A percentile compares a stretch with the other conserved stretches of the same genome.
phyloP scores from a whole-genome alignment of 2,113 vertebrate species.

The Psettodes erumei region DNA sequence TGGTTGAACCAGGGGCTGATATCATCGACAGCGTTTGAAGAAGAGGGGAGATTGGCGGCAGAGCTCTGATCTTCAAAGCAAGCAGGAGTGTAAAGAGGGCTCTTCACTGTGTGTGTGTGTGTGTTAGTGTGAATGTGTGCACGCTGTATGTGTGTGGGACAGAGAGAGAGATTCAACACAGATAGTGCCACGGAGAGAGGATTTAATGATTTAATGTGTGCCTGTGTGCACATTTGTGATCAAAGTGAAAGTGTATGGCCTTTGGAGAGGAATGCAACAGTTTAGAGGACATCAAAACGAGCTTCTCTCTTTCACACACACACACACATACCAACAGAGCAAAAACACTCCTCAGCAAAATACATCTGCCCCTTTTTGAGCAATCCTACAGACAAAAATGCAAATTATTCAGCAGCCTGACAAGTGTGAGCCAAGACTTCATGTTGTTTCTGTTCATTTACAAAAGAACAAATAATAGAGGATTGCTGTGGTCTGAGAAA shows the following conservation, averaged over 20 bases:
- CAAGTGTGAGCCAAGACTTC: neutral
- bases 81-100: conserved; percentile 38
- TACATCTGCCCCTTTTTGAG: neutral
- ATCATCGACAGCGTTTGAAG: conserved; percentile 39
- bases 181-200: neutral
- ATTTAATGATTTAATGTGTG: conserved; percentile 28
- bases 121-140: conserved; percentile 34
- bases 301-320: neutral
- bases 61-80: conserved; percentile 67
- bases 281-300: conserved; percentile 32
- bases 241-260: conserved; percentile 20
- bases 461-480: conserved; percentile 12
- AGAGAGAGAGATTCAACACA: conserved; percentile 1
- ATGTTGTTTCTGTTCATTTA: conserved; percentile 8
- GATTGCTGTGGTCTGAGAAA: neutral
- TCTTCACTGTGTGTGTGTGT: conserved; percentile 26
- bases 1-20: conserved; percentile 46
- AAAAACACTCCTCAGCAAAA: neutral
- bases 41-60: conserved; percentile 22
- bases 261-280: conserved; percentile 16
- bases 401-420: neutral
- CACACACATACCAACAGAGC: neutral
- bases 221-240: conserved; percentile 24
- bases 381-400: neutral
- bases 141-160: conserved; percentile 31